Evolutionary conservation across 2,888 invertebrate genomes (phyloP).

Genomic region (Shargacucullia verbasci): DNA sequence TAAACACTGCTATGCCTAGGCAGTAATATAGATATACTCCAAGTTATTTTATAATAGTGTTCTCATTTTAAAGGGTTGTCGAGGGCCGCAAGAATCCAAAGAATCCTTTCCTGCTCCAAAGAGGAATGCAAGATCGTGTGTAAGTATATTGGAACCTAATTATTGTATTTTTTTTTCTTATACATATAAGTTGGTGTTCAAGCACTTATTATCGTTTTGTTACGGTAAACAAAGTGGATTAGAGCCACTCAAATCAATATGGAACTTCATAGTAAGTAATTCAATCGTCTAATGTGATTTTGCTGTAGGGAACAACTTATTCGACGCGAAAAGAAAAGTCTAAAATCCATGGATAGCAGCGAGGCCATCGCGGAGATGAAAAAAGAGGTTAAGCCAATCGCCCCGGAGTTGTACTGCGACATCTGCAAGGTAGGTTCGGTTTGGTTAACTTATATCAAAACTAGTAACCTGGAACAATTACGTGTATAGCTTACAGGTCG

Average conservation of each 20-base stretch:
- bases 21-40: neutral
- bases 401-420: slow-evolving; percentile 73
- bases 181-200: too few relatives aligned
- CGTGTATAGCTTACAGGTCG: too few relatives aligned
- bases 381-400: slow-evolving; percentile 37
- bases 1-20: slow-evolving; percentile 9
- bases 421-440: slow-evolving; percentile 75
- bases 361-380: slow-evolving; percentile 29
- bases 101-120: slow-evolving; percentile 72
- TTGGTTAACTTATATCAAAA: too few relatives aligned
- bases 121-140: slow-evolving; percentile 67
- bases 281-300: neutral
- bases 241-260: too few relatives aligned
- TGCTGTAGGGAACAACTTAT: slow-evolving; percentile 71
- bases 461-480: too few relatives aligned
- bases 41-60: neutral
- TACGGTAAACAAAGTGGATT: too few relatives aligned
- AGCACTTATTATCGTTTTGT: too few relatives aligned
- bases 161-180: too few relatives aligned
- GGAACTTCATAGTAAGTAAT: too few relatives aligned
- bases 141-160: slow-evolving; percentile 63
- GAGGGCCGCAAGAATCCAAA: slow-evolving; percentile 76
- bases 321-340: slow-evolving; percentile 74
- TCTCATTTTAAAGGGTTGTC: slow-evolving; percentile 69
- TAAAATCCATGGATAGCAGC: slow-evolving; percentile 49